phyloP scores from a whole-genome alignment of 2,797 vertebrate species.

The Mormyrops attenuatus region DNA sequence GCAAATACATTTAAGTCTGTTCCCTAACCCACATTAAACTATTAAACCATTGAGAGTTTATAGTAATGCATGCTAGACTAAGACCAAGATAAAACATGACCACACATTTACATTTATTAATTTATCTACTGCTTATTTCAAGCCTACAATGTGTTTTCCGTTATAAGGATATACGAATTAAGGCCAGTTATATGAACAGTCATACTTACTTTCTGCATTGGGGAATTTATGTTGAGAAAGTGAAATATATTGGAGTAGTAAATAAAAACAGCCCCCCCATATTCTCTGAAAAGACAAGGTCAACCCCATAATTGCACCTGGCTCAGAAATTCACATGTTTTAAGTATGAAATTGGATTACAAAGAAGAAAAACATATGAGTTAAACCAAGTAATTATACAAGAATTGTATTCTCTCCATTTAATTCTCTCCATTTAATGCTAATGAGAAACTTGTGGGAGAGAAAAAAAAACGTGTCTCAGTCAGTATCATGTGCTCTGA shows the following conservation, averaged over 20 bases:
- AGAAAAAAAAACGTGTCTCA: not conserved
- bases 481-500: constrained; percentile 13
- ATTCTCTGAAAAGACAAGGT: not conserved
- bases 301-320: not conserved
- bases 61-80: not conserved
- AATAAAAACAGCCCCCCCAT: not conserved
- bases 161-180: not conserved
- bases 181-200: constrained; percentile 8
- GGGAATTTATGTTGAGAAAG: constrained; percentile 1
- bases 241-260: not conserved
- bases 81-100: not conserved
- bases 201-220: not conserved
- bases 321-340: not conserved
- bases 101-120: not conserved
- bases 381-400: not conserved
- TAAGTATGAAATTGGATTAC: not conserved
- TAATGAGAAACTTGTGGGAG: not conserved
- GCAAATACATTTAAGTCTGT: not conserved
- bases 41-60: not conserved
- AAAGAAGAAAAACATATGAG: not conserved
- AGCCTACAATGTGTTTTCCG: not conserved
- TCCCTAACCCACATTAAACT: not conserved
- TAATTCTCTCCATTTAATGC: not conserved
- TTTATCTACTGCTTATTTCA: not conserved
- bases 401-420: not conserved